Conservation (phyloP, 2,113 vertebrate species). For the Triplophysa siluroides region DNA sequence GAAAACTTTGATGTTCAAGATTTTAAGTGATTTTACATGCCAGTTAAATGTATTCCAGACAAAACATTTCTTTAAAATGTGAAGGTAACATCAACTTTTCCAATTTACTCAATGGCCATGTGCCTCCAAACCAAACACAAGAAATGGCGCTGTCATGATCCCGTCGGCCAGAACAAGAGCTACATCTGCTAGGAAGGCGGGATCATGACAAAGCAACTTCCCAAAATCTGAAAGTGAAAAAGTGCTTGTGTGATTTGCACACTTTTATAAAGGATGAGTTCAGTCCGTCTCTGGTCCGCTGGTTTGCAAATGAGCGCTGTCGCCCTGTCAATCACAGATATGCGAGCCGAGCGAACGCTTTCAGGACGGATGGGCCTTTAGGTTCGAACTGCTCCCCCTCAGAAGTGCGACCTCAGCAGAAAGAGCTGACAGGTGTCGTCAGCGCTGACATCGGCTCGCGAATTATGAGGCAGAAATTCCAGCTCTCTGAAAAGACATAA, state of each 20-base stretch:
- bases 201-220: too few species aligned
- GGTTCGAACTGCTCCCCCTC: constrained; percentile 60
- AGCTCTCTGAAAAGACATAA: constrained; percentile 50
- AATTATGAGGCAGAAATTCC: constrained; percentile 62
- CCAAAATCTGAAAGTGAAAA: neutral
- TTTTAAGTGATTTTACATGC: too few species aligned
- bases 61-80: too few species aligned
- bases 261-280: constrained; percentile 2
- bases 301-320: constrained; percentile 63
- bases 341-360: constrained; percentile 12
- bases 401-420: constrained; percentile 61
- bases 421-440: constrained; percentile 62
- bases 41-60: too few species aligned
- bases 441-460: constrained; percentile 53
- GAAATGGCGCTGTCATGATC: too few species aligned
- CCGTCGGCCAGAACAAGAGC: too few species aligned
- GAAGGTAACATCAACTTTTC: too few species aligned
- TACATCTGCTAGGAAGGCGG: too few species aligned
- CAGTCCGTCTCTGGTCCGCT: neutral
- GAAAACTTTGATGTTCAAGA: too few species aligned
- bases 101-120: too few species aligned
- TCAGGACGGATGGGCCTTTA: constrained; percentile 65
- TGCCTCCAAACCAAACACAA: too few species aligned
- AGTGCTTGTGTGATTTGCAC: neutral
- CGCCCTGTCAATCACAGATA: constrained; percentile 62